phyloP scores from a whole-genome alignment of 2,797 vertebrate species.

The Epinephelus coioides region DNA sequence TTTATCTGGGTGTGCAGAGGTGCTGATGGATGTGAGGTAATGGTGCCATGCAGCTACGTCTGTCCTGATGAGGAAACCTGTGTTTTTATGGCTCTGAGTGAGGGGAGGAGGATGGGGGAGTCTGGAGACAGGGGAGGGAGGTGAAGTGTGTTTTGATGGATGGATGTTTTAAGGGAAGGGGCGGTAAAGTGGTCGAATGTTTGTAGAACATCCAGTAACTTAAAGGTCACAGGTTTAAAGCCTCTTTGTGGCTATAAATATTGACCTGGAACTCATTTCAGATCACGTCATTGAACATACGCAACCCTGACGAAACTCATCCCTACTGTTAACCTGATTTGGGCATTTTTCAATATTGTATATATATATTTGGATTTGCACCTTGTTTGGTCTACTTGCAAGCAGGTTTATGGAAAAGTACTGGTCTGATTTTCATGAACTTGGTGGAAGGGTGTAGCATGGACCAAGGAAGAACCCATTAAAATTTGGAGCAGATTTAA shows the following conservation, averaged over 20 bases:
- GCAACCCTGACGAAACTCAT: not conserved
- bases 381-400: too few species aligned
- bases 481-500: too few species aligned
- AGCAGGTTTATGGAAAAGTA: too few species aligned
- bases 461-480: too few species aligned
- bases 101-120: not conserved
- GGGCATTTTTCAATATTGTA: too few species aligned
- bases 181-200: conserved; percentile 8
- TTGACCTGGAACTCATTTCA: not conserved
- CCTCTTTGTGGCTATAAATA: conserved; percentile 18
- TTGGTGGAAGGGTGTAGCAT: too few species aligned
- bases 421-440: too few species aligned
- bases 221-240: conserved; percentile 33
- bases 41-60: conserved; percentile 45
- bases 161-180: conserved; percentile 9
- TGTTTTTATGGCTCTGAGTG: conserved; percentile 59
- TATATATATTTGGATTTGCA: too few species aligned
- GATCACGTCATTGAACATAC: not conserved
- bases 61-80: conserved; percentile 46
- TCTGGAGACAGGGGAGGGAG: conserved; percentile 8
- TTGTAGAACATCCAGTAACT: conserved; percentile 7
- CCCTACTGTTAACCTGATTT: not conserved
- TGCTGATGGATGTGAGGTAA: conserved; percentile 67
- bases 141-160: conserved; percentile 54
- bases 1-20: conserved; percentile 48